phyloP scores from a whole-genome alignment of 2,888 invertebrate species.

The Cataglyphis livida region DNA sequence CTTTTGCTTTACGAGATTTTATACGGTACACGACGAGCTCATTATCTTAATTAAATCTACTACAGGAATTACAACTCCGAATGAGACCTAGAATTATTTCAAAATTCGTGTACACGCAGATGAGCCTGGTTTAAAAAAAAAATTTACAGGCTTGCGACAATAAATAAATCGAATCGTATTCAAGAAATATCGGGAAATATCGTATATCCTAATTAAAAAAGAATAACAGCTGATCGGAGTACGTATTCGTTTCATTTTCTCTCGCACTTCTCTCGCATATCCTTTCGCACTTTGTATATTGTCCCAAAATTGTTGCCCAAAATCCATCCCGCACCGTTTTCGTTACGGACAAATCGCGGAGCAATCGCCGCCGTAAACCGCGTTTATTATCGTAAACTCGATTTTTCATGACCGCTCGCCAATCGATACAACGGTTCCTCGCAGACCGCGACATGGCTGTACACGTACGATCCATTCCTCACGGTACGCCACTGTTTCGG shows the following conservation, averaged over 20 bases:
- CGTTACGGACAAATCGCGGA: slow-evolving; percentile 12
- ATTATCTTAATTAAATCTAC: slow-evolving; percentile 57
- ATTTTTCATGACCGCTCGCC: slow-evolving; percentile 41
- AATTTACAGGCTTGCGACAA: slow-evolving; percentile 9
- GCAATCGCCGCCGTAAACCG: slow-evolving; percentile 18
- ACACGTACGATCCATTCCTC: slow-evolving; percentile 71
- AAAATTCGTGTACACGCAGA: slow-evolving; percentile 40
- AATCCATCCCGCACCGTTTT: background rate
- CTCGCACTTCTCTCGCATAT: background rate
- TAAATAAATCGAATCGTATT: slow-evolving; percentile 19
- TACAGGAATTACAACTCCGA: slow-evolving; percentile 52
- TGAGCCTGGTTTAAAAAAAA: slow-evolving; percentile 18
- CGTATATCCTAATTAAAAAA: background rate
- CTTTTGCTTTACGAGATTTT: slow-evolving; percentile 57
- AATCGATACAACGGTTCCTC: slow-evolving; percentile 35
- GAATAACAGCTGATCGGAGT: background rate
- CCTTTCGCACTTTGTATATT: background rate
- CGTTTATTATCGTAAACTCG: slow-evolving; percentile 45
- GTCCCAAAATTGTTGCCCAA: background rate
- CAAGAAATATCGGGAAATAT: slow-evolving; percentile 13
- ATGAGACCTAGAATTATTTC: slow-evolving; percentile 50
- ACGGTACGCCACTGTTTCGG: slow-evolving; percentile 65
- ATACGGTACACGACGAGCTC: slow-evolving; percentile 54
- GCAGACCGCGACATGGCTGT: slow-evolving; percentile 13
- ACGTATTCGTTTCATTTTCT: background rate